Percentiles rank a stretch among this genome's conserved stretches.
These are phyloP conservation scores for Acrobeloides nanus DNA, from an alignment of 2,888 invertebrate genomes.

Conservation along the genomic window DNA sequence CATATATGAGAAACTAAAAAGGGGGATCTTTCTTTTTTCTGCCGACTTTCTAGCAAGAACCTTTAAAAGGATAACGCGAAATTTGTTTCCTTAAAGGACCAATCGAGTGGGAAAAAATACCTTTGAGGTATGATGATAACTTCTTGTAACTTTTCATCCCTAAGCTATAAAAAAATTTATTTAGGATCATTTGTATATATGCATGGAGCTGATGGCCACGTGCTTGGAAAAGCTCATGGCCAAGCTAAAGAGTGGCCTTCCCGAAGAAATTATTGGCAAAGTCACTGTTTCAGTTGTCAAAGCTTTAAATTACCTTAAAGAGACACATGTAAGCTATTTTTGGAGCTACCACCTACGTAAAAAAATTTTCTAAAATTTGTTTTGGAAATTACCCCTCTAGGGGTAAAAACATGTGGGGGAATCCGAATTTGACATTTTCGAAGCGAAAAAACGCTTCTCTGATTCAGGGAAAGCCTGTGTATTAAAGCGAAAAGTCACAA, in stretches of 20 bases:
- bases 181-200: constrained; percentile 85
- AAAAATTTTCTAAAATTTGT: neutral
- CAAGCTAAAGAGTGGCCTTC: constrained; percentile 69
- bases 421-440: too few relatives aligned
- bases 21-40: neutral
- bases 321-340: constrained; percentile 63
- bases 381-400: too few relatives aligned
- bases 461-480: too few relatives aligned
- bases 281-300: constrained; percentile 93
- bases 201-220: constrained; percentile 98
- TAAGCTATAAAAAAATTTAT: constrained; percentile 6
- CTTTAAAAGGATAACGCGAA: too few relatives aligned
- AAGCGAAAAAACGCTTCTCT: too few relatives aligned
- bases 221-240: constrained; percentile 94
- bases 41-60: too few relatives aligned
- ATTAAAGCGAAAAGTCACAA: too few relatives aligned
- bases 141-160: neutral
- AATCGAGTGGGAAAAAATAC: too few relatives aligned
- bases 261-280: constrained; percentile 90
- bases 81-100: too few relatives aligned
- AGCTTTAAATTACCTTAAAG: constrained; percentile 92
- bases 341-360: neutral
- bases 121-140: neutral
- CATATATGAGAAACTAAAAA: neutral
- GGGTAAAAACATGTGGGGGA: too few relatives aligned